Evolutionary conservation across 2,113 vertebrate species (phyloP), one percentile per base, ranked within the genome.

Genomic region (Xiphophorus couchianus): DNA sequence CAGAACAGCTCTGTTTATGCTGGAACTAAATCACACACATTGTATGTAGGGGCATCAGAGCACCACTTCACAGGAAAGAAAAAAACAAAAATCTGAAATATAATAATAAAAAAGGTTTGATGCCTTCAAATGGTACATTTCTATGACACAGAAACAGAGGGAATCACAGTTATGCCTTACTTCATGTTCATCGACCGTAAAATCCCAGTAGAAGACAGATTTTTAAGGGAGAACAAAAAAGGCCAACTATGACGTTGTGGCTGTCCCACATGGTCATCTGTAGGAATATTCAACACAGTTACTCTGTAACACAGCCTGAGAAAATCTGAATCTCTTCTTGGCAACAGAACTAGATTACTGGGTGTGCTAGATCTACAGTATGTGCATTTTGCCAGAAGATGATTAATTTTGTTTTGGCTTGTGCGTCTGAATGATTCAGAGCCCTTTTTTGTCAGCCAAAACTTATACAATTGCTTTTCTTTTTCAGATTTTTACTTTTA

Each of bases 401-500:
- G 51, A 71, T 37, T 60, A 58, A 54, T 60, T 12, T 27, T 35
- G 25, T 35, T 71, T 71, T 71, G 69, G 69, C 69, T 71, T 25
- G 5, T 37, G 58, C 15, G 37, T 61, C 31, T 4, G 22, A 69
- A 17, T 70, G 51, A 70, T 25, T 60, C 48, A 60, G 31, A 60
- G 22, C 37, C 27, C 3, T 58, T 67, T 33, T 28, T 39, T 54
- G 30, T n/a, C 48, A 58, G 51, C 68, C 51, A 70, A 69, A 54
- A 17, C 67, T 51, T 44, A 44, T 1, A 54, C 48, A 70, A 30
- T 35, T 60, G 13, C 51, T 19, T 60, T 70, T 33, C 51, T 58
- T 71, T 35, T 58, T n/a, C 22, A 60, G 31, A 60, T 60, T 66
- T 39, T 66, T 25, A 31, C 19, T 68, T 68, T 68, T 69, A 42